Base-by-base conservation (phyloP, 2,888 invertebrate species). In the Perizoma affinitatum region DNA sequence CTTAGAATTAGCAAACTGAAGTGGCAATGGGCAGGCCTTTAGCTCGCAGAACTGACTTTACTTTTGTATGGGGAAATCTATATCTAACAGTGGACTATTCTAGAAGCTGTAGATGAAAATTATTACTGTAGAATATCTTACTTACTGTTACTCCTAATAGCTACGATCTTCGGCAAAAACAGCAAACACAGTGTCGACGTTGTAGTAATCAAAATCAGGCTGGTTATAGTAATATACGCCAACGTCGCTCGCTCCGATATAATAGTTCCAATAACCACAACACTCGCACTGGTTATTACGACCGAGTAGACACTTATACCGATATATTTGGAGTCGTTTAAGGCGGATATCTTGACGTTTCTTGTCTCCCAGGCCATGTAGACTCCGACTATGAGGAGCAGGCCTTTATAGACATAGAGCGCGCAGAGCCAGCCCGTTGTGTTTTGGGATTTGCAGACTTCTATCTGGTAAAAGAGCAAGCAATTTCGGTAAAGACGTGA, bases 291-390 rank as follows among this genome's bases (percentile, higher is more conserved):
- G 49, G 96, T 96, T 67, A 98, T 96, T 52, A 98, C 97, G 0
- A 97, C 97, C 53, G 96, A 97, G 78, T 98, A 98, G 0, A 98
- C 98, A 72, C 97, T 97, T 83, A 98, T 96, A 8, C 97, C 98
- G 71, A 98, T 98, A 85, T 98, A 97, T 80, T 97, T 97, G 5
- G 98, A 98, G 88, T 98, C 98, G 87, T 98, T 98, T 35, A 98
- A 89, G 0, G 97, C 97, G 9, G 97, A 96, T 73, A 98, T 97
- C 89, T 98, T 97, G 34, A 98, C 97, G 83, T 96, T 96, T 54
- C 97, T 94, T 7, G 98, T 98, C 90, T 98, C 97, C 98, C 98
- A 98, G 0, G 98, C 98, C 98, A 98, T 98, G 89, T 97, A 98
- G 4, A 97, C 96, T 0, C 98, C 98, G 63, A 98, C 97, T 38